Evolutionary conservation across 2,113 vertebrate species (phyloP).

Genomic region (Chaetops frenatus): DNA sequence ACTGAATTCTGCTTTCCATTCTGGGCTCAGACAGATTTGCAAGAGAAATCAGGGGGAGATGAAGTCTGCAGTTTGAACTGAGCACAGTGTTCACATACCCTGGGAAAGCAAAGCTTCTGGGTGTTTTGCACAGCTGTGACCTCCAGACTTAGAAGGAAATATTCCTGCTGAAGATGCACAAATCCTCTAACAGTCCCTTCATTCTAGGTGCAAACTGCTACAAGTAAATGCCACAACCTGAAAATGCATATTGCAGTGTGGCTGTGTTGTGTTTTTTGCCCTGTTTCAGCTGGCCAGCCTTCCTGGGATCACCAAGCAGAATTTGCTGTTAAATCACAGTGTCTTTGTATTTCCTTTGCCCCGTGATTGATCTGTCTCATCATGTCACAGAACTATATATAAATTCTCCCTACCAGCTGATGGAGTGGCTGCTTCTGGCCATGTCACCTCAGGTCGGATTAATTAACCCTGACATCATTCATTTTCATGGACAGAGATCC

Average conservation of each 20-base stretch:
- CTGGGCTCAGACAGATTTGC: neutral
- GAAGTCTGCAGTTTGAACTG: neutral
- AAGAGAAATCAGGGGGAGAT: neutral
- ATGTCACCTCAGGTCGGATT: conserved; percentile 22
- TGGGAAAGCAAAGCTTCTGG: neutral
- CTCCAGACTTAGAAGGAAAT: neutral
- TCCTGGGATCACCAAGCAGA: neutral
- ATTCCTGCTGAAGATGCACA: neutral
- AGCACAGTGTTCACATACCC: neutral
- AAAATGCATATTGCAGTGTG: neutral
- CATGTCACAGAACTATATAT: neutral
- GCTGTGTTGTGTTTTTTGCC: neutral
- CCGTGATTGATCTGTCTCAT: neutral
- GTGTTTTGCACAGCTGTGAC: neutral
- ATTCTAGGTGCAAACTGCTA: neutral
- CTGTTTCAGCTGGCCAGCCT: neutral
- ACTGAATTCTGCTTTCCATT: neutral
- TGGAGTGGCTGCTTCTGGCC: neutral
- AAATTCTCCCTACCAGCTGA: neutral
- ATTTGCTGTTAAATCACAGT: neutral
- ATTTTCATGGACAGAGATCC: conserved; percentile 21
- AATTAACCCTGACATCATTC: conserved; percentile 53
- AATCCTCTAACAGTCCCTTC: neutral
- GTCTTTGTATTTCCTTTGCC: neutral
- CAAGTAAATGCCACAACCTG: neutral